Base-by-base conservation (phyloP, 2,113 vertebrate genomes). In the Callipepla squamata region DNA sequence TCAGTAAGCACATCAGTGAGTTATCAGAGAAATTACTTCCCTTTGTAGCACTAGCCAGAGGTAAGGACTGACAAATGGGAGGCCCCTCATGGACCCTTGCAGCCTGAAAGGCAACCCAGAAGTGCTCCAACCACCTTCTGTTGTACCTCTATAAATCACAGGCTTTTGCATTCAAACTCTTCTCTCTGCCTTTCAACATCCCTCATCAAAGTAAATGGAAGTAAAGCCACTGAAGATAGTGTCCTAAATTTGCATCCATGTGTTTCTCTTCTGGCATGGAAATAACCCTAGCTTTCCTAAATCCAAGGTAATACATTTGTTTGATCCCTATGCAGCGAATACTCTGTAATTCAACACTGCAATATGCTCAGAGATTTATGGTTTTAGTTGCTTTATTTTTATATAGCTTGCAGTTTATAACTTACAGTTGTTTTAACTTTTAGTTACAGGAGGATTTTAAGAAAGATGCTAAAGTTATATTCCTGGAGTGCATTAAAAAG, bases 281-380 rank as follows among this genome's bases (percentile, higher is more conserved):
- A 47, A 32, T 25, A 57, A 26, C 30, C 28, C 63, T 69, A 57
- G 12, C 40, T 62, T 19, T 40, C 34, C 14, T 7, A 40, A 77
- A 25, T 47, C 23, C 3, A 3, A 8, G 23, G 38, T 40, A 40
- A 34, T 19, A 7, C 0, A 1, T 50, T 30, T 61, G 14, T 45
- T 53, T n/a, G 36, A 36, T 45, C 18, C 26, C 26, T 81, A 28
- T 62, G 17, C 28, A 34, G 28, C 38, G 47, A 47, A 61, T 32
- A 47, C 32, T 48, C 66, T 80, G 30, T 51, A 16, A 38, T 57
- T 42, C 23, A 73, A 23, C 7, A 48, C 30, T 42, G 22, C 8
- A 18, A 44, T 28, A 67, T 51, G 22, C 36, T 61, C 53, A 36
- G 61, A 51, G 36, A 28, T n/a, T 62, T 68, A 13, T 86, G 8